Percentiles rank a stretch among this genome's conserved stretches.
phyloP scores from a whole-genome alignment of 2,888 invertebrate species.

The Hirtodrosophila duncani region DNA sequence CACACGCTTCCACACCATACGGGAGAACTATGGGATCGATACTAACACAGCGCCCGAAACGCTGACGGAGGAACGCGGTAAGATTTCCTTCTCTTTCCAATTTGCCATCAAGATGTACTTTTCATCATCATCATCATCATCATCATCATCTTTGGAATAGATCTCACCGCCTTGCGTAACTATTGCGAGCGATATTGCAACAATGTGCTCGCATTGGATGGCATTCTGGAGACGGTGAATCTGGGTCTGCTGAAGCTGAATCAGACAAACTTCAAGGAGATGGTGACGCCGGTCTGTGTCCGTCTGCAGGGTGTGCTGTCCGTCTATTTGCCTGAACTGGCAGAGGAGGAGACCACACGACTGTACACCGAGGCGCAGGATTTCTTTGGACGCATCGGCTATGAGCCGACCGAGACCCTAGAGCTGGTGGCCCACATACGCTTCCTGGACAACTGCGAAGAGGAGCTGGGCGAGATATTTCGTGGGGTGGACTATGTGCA shows the following conservation, averaged over 20 bases:
- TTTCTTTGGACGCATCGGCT: conserved; percentile 82
- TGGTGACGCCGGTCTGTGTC: conserved; percentile 85
- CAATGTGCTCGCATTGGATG: conserved; percentile 84
- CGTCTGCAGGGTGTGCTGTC: conserved; percentile 84
- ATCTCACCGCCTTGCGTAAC: conserved; percentile 82
- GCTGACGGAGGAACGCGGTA: conserved; percentile 82
- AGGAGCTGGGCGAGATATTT: conserved; percentile 85
- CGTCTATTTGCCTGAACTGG: conserved; percentile 84
- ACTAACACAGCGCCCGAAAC: conserved; percentile 82
- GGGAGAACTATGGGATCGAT: conserved; percentile 85
- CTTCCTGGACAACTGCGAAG: conserved; percentile 82
- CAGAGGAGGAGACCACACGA: conserved; percentile 80
- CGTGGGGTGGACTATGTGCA: conserved; percentile 87
- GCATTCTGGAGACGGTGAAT: conserved; percentile 83
- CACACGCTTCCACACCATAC: conserved; percentile 82
- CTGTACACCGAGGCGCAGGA: conserved; percentile 78
- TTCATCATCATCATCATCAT: too few relatives aligned
- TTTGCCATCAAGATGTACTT: neutral
- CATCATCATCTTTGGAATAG: conserved; percentile 69
- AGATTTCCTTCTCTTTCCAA: neutral
- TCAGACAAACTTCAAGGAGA: conserved; percentile 84
- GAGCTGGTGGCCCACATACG: conserved; percentile 82
- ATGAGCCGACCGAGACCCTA: conserved; percentile 84
- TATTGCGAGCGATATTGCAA: conserved; percentile 84
- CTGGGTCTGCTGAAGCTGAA: conserved; percentile 87